These are phyloP conservation scores for Meiosimyza decipiens DNA, from an alignment of 2,888 invertebrate genomes.

Conservation along the genomic window DNA sequence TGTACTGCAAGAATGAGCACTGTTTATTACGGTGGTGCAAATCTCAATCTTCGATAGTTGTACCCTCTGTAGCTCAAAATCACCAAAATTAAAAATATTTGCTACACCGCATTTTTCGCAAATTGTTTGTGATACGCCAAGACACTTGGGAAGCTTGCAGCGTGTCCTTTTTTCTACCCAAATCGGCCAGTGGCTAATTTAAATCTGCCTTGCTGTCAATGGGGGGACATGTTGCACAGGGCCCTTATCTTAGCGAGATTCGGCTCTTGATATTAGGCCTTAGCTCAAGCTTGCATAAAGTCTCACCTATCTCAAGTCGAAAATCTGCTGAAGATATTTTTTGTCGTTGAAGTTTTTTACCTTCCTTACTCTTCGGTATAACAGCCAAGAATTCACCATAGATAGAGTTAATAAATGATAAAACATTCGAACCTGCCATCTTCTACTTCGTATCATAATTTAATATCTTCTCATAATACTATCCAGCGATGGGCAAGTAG, in stretches of 20 bases:
- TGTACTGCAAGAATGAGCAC: no score
- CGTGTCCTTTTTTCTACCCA: conserved; percentile 34
- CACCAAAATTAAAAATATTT: no score
- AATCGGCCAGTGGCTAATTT: conserved; percentile 38
- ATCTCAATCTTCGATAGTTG: no score
- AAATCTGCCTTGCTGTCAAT: conserved; percentile 36
- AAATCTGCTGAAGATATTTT: conserved; percentile 33
- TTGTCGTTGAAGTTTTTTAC: neutral
- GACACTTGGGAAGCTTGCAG: conserved; percentile 38
- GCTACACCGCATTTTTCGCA: conserved; percentile 23
- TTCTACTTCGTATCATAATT: no score
- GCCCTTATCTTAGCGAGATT: conserved; percentile 26
- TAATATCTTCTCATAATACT: no score
- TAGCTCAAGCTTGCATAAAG: conserved; percentile 29
- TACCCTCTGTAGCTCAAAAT: no score
- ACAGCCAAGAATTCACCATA: no score
- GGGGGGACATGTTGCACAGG: conserved; percentile 39
- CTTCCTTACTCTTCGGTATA: no score
- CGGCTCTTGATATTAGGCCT: neutral
- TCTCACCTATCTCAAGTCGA: conserved; percentile 26
- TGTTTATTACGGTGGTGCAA: no score
- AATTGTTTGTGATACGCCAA: conserved; percentile 27
- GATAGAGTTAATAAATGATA: no score
- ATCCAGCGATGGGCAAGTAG: no score
- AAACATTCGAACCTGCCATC: no score